Evolutionary conservation across 2,113 vertebrate species (phyloP).

Genomic region (Poeciliopsis occidentalis): DNA sequence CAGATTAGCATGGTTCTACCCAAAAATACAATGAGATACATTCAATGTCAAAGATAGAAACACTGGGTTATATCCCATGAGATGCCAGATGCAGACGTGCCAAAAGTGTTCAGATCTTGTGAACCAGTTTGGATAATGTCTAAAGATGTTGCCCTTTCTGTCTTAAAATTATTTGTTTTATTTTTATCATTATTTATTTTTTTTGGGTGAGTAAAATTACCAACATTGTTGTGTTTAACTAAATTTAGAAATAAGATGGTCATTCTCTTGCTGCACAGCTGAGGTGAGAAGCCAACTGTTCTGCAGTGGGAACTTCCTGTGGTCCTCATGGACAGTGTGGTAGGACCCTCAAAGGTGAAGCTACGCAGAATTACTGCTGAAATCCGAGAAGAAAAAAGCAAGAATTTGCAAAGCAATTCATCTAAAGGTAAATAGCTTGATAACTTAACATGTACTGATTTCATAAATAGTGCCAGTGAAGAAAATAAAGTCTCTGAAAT

Average conservation of each 20-base stretch:
- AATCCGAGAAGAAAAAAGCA: background rate
- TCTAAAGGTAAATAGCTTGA: background rate
- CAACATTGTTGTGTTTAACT: background rate
- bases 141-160: no score
- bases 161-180: background rate
- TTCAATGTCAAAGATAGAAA: slow-evolving; percentile 86
- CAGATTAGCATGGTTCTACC: background rate
- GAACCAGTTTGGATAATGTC: background rate
- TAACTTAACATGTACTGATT: background rate
- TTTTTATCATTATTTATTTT: background rate
- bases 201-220: background rate
- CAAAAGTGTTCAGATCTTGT: background rate
- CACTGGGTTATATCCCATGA: slow-evolving; percentile 67
- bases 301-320: slow-evolving; percentile 49
- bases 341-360: background rate
- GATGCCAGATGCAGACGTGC: no score
- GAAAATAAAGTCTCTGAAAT: background rate
- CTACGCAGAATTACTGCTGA: background rate
- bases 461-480: background rate
- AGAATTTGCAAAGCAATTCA: background rate
- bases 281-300: slow-evolving; percentile 22
- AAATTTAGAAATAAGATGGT: slow-evolving; percentile 4
- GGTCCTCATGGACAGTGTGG: slow-evolving; percentile 25
- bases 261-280: slow-evolving; percentile 1
- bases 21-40: background rate